Evolutionary conservation across 2,113 vertebrate species (phyloP).

Genomic region (Syngnathoides biaculeatus): DNA sequence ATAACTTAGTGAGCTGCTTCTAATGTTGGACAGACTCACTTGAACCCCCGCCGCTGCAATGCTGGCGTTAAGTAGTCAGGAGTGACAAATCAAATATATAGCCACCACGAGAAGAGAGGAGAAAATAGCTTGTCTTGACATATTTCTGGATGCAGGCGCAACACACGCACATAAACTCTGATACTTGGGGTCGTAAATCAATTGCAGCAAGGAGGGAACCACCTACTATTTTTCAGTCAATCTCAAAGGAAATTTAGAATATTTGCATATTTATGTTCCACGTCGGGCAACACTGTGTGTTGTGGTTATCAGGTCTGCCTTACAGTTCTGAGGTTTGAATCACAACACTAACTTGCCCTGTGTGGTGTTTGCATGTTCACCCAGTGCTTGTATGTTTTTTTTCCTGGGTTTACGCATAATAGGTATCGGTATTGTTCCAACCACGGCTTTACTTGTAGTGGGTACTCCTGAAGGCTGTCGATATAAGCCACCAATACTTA

Average conservation of each 20-base stretch:
- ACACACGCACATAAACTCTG: neutral
- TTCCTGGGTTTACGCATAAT: too few species aligned
- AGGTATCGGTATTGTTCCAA: too few species aligned
- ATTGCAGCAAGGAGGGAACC: neutral
- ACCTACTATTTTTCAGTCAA: neutral
- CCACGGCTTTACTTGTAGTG: too few species aligned
- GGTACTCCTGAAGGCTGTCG: too few species aligned
- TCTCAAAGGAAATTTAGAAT: neutral
- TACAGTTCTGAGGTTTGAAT: neutral
- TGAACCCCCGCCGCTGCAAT: neutral
- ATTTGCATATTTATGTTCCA: neutral
- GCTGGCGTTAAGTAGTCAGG: neutral
- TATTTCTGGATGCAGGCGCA: neutral
- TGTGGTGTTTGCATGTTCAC: neutral
- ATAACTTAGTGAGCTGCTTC: neutral
- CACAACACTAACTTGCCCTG: neutral
- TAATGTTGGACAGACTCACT: neutral
- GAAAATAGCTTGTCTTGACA: constrained; percentile 8
- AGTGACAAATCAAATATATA: constrained; percentile 3
- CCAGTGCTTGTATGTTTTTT: too few species aligned
- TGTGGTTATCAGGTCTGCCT: neutral
- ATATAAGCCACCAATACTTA: too few species aligned
- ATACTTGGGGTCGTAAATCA: neutral
- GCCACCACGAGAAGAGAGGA: neutral
- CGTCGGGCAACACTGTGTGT: neutral